Conservation (phyloP, 1,140 invertebrate genomes). For the Euwallacea fornicatus region DNA sequence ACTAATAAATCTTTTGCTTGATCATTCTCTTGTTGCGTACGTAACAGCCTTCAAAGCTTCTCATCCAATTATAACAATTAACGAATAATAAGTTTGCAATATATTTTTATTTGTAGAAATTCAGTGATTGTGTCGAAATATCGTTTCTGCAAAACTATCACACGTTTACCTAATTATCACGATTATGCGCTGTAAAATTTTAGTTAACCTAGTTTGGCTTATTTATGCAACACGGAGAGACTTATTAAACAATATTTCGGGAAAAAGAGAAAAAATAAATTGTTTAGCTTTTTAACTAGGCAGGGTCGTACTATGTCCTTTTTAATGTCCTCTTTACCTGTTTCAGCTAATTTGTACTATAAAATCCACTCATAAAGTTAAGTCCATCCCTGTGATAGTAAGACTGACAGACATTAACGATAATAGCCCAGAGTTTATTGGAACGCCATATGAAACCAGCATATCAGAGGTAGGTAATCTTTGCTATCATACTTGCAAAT, state of each 20-base stretch:
- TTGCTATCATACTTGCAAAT: conserved; percentile 38
- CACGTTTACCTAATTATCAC: conserved; percentile 6
- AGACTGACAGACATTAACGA: conserved; percentile 90
- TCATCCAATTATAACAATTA: conserved; percentile 14
- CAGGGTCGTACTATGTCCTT: too few species aligned
- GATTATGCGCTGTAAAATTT: conserved; percentile 4
- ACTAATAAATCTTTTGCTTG: too few species aligned
- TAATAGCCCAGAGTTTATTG: conserved; percentile 78
- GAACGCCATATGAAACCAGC: conserved; percentile 78
- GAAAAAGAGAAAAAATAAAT: too few species aligned
- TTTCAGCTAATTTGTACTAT: conserved; percentile 78
- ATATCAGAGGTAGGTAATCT: conserved; percentile 76
- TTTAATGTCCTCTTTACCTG: background rate
- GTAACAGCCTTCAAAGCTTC: background rate
- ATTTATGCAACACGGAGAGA: background rate
- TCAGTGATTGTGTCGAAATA: background rate
- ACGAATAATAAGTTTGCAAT: background rate
- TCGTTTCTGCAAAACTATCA: conserved; percentile 6
- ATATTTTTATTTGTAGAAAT: conserved; percentile 8
- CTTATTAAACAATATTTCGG: too few species aligned
- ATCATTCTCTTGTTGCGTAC: too few species aligned
- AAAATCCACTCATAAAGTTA: conserved; percentile 71
- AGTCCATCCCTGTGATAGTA: conserved; percentile 84
- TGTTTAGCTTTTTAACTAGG: too few species aligned
- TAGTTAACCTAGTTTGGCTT: conserved; percentile 16